Evolutionary conservation across 1,140 invertebrate species (phyloP).

Genomic region (Anastrepha obliqua): DNA sequence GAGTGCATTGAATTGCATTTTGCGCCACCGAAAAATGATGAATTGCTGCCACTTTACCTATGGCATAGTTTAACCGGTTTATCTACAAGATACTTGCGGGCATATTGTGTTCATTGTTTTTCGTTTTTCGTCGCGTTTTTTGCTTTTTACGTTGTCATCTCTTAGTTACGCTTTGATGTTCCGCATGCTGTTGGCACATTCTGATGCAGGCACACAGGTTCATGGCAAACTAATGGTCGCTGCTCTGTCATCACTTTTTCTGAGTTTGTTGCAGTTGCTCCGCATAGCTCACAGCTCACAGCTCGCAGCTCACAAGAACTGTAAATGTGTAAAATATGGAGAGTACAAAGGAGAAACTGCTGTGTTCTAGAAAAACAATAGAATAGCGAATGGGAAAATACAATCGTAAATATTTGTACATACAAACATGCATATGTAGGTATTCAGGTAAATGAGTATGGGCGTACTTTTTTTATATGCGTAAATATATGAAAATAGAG

Average conservation of each 20-base stretch:
- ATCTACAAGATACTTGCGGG: background rate
- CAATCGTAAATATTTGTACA: no score
- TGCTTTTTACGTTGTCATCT: background rate
- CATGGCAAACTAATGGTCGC: background rate
- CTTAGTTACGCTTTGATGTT: background rate
- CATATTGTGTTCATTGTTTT: background rate
- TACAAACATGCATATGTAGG: no score
- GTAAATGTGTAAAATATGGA: no score
- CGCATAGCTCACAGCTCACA: no score
- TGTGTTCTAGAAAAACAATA: no score
- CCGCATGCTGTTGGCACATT: background rate
- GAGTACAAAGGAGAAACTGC: no score
- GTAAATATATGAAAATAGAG: no score
- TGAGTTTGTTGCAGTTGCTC: background rate
- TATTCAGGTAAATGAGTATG: no score
- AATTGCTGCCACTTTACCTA: background rate
- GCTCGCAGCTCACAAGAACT: no score
- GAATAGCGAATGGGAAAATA: no score
- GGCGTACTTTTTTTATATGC: no score
- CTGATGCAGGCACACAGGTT: background rate
- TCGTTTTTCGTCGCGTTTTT: background rate
- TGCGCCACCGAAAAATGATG: background rate
- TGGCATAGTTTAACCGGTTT: background rate
- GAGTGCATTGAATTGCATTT: background rate
- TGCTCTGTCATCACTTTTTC: background rate